Base-by-base conservation (phyloP, 2,888 invertebrate genomes). In the Heliconius hortense region DNA sequence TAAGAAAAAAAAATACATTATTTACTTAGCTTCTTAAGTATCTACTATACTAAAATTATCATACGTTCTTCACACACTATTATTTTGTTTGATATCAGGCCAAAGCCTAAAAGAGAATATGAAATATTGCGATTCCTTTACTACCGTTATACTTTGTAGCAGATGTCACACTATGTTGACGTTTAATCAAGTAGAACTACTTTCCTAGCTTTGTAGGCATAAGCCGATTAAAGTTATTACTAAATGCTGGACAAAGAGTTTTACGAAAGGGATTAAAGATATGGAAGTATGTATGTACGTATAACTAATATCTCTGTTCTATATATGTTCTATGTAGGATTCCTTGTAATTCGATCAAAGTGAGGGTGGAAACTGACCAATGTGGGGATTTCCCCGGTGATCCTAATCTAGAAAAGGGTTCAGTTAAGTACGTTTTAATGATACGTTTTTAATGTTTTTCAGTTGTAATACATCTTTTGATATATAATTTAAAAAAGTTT, bases 111-210 rank as follows among this genome's bases (percentile, higher is more conserved):
- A 35, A 64, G 64, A 68, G 68, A 53, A 26, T 60, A 24, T 60
- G 60, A 71, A 60, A 71, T 71, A 43, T 71, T 60, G 60, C 60
- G 39, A 59, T 60, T 71, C 60, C 71, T 59, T 66, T 73, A 53
- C 31, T 4, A 64, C n/a, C 31, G 24, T 62, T 62, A 28, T 64
- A 72, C 39, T 71, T 71, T 71, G 35, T 35, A n/a, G 59, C 68
- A 59, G 39, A 39, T 15, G 70, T 70, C 56, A 39, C 35, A 59
- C 39, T 39, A 70, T 70, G 70, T 70, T 60, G 70, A 24, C 59
- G 59, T 60, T 69, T 69, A 69, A 69, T 69, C 68, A 69, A 69
- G 31, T 69, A 69, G 68, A 69, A 69, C 53, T 69, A 69, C 68
- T 69, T 69, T 3, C 13, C 53, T 56, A 53, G 68, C 68, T 53